Evolutionary conservation across 1,140 invertebrate genomes (phyloP), one percentile per base, ranked within the genome.

Genomic region (Polypedilum vanderplanki): DNA sequence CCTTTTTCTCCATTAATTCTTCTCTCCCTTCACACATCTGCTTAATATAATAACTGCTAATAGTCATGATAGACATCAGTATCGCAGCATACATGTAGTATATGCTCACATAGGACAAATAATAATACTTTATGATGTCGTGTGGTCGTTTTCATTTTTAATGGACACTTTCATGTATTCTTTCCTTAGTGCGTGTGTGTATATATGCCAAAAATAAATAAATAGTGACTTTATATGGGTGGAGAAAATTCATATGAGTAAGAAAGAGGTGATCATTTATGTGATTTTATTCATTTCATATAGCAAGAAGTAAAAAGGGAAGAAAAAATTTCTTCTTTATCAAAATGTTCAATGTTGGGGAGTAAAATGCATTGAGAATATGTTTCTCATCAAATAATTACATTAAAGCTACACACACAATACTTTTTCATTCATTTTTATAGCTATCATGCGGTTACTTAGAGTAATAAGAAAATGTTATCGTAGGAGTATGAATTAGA

Each of bases 111-210:
- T 15, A 12, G 46, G 12, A 9, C 46, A 57, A 57, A 57, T 57
- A 57, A 57, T 57, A 57, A 57, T 57, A 57, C 46, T 57, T 57
- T 57, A 57, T 57, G 46, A 57, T 57, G 46, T 57, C 46, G 46
- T 57, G 46, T 12, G 46, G 46, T 57, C 46, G n/a, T 57, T 57
- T 57, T 57, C 12, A 57, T 57, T 57, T 57, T 57, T 57, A 57
- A 57, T 57, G 46, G 46, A 57, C 46, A 57, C 15, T 46, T n/a
- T n/a, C n/a, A n/a, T n/a, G n/a, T n/a, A n/a, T n/a, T 57, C 46
- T 57, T 57, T 57, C 46, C n/a, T 57, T 57, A 15, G 9, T 57
- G 46, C 12, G n/a, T 57, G 46, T 57, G 46, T 57, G 12, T n/a
- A 57, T 57, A 12, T 57, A n/a, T 57, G 24, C 24, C 24, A 33